These are phyloP conservation scores for Chromoteleia sp. DNA, from an alignment of 2,888 invertebrate genomes.

Conservation along the genomic window DNA sequence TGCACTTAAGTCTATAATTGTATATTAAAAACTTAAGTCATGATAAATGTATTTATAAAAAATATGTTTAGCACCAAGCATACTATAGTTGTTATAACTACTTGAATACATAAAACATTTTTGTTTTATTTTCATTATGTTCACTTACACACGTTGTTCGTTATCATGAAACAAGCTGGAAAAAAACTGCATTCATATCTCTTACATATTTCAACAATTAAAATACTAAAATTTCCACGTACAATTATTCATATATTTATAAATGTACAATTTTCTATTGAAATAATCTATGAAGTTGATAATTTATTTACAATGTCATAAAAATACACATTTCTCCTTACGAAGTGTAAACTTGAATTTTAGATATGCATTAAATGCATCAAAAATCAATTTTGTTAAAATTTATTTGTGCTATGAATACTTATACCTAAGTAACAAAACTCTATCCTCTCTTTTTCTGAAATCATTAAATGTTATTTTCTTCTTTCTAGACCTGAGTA, in stretches of 20 bases:
- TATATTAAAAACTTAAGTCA: constrained; percentile 6
- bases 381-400: too few species aligned
- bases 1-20: constrained; percentile 13
- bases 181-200: not conserved
- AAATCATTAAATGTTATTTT: not conserved
- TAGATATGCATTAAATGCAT: too few species aligned
- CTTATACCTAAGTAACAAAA: too few species aligned
- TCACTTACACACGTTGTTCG: not conserved
- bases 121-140: not conserved
- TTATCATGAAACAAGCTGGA: not conserved
- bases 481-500: constrained; percentile 4
- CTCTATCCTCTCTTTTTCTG: not conserved
- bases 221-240: not conserved
- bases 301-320: constrained; percentile 11
- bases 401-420: too few species aligned
- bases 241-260: constrained; percentile 17
- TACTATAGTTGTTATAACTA: not conserved
- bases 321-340: not conserved
- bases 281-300: not conserved
- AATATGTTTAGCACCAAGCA: not conserved
- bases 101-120: not conserved
- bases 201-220: not conserved
- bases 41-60: constrained; percentile 12
- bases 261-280: constrained; percentile 9
- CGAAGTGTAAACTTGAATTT: too few species aligned